Evolutionary conservation across 37 sponge, comb jelly and placozoan genomes (phyloP).

Genomic region (Tethya wilhelma): DNA sequence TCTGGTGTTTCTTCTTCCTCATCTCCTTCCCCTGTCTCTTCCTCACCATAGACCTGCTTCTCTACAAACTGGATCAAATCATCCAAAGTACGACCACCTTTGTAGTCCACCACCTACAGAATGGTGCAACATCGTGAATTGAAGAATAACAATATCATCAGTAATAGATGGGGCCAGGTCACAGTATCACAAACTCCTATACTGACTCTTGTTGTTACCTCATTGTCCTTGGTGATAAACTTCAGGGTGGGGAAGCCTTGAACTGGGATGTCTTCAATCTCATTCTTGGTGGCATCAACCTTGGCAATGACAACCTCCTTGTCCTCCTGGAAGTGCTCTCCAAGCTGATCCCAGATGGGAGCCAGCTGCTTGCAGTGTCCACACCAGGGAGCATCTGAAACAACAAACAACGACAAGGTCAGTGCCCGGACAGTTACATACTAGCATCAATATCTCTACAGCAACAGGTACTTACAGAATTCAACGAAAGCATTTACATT

Average conservation of each 20-base stretch:
- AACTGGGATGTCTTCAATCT: constrained; percentile 75
- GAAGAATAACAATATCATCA: background rate
- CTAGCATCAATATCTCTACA: background rate
- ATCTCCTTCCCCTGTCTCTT: constrained; percentile 45
- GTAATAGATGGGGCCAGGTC: background rate
- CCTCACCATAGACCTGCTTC: constrained; percentile 32
- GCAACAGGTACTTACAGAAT: constrained; percentile 82
- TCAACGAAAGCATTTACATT: constrained; percentile 92
- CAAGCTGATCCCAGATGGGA: constrained; percentile 96
- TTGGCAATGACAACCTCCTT: constrained; percentile 95
- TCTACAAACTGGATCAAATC: constrained; percentile 84
- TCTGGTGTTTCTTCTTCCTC: constrained; percentile 50
- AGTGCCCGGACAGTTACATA: background rate
- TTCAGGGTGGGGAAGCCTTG: constrained; percentile 95
- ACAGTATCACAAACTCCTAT: no score
- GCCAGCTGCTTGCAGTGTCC: constrained; percentile 99
- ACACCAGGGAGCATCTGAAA: constrained; percentile 99
- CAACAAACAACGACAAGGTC: background rate
- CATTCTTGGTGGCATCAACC: constrained; percentile 96
- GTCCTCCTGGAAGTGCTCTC: constrained; percentile 82
- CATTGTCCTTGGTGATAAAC: constrained; percentile 83
- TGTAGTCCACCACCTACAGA: constrained; percentile 77
- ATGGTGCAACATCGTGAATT: background rate
- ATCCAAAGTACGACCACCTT: constrained; percentile 86
- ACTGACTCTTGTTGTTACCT: no score